Conservation (phyloP, 2,797 vertebrate genomes). For the Enteromius afrohamiltoni region DNA sequence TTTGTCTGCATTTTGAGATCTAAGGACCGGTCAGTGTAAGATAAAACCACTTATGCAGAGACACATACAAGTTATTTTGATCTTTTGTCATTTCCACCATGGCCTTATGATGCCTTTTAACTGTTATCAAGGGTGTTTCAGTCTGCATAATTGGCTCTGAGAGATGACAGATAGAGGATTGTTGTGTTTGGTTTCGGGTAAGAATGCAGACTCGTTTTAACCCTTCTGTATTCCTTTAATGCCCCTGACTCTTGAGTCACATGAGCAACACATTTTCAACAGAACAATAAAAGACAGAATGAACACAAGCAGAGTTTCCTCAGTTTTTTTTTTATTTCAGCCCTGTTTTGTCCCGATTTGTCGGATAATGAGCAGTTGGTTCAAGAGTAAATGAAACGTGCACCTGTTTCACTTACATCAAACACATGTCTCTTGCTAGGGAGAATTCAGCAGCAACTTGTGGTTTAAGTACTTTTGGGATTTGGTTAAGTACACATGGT, state of each 20-base stretch:
- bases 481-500: constrained; percentile 72
- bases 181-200: constrained; percentile 29
- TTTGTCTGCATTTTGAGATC: constrained; percentile 54
- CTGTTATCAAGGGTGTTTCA: constrained; percentile 74
- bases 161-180: constrained; percentile 13
- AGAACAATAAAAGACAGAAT: constrained; percentile 53
- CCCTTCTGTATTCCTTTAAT: constrained; percentile 55
- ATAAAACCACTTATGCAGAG: constrained; percentile 60
- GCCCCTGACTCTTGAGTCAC: constrained; percentile 44
- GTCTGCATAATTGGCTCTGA: constrained; percentile 46
- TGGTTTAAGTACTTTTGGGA: constrained; percentile 24
- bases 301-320: neutral
- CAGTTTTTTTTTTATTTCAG: neutral
- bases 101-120: constrained; percentile 80
- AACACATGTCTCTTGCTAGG: neutral
- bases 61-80: constrained; percentile 58
- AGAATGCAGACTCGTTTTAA: constrained; percentile 36
- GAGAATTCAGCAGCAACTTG: neutral
- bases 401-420: neutral
- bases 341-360: neutral
- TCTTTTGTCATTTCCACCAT: constrained; percentile 77
- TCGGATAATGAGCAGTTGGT: neutral
- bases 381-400: neutral
- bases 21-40: constrained; percentile 57
- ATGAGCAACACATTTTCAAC: constrained; percentile 48